These are phyloP conservation scores for Ylistrum balloti DNA, from an alignment of 1,140 invertebrate species.

Conservation along the genomic window DNA sequence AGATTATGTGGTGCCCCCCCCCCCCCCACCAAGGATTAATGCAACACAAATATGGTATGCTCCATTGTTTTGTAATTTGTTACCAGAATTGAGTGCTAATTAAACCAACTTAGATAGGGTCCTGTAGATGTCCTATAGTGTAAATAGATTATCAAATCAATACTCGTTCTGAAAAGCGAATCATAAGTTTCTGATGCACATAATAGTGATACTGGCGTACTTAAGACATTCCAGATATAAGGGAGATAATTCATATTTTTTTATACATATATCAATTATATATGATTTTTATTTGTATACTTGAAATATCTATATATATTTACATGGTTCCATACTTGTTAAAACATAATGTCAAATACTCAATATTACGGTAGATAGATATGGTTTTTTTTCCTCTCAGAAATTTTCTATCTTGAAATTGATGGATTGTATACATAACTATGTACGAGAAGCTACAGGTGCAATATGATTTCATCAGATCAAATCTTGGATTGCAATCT, in stretches of 20 bases:
- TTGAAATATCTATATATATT: conserved; percentile 2
- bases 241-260: conserved; percentile 30
- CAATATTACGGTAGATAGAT: conserved; percentile 9
- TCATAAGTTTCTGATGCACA: not conserved
- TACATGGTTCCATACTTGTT: conserved; percentile 34
- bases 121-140: not conserved
- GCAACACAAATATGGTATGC: too few relatives aligned
- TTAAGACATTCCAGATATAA: conserved; percentile 4
- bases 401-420: not conserved
- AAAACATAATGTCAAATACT: not conserved
- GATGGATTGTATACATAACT: not conserved
- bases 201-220: not conserved
- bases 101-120: not conserved
- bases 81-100: not conserved
- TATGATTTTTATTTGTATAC: conserved; percentile 14
- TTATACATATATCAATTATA: conserved; percentile 30
- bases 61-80: not conserved
- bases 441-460: not conserved
- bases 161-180: not conserved
- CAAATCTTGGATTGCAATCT: not conserved
- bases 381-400: not conserved
- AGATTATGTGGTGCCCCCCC: too few relatives aligned
- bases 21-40: too few relatives aligned
- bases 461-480: not conserved
- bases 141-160: not conserved